phyloP scores from a whole-genome alignment of 2,113 vertebrate genomes.

The Egretta garzetta region DNA sequence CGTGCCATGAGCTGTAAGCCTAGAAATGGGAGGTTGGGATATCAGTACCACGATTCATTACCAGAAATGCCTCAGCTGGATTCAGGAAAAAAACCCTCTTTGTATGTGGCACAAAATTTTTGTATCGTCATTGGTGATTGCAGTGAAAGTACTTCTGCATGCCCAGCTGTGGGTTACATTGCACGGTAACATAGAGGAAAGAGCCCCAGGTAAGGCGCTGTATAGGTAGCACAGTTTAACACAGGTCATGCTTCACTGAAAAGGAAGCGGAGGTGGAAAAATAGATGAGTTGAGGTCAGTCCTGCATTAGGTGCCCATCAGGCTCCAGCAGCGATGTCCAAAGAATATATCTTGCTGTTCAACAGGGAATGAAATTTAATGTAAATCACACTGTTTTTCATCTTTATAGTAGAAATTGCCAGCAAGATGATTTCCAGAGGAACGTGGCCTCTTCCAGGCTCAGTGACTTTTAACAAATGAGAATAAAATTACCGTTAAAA shows the following conservation, averaged over 20 bases:
- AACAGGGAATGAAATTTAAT: neutral
- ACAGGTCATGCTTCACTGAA: neutral
- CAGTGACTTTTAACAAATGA: neutral
- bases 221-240: constrained; percentile 12
- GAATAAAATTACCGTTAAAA: neutral
- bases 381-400: neutral
- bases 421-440: neutral
- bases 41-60: constrained; percentile 1
- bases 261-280: constrained; percentile 18
- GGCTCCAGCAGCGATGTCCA: neutral
- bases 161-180: neutral
- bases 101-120: neutral
- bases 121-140: neutral
- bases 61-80: neutral
- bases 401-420: neutral
- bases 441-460: neutral
- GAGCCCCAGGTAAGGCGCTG: neutral
- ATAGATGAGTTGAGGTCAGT: neutral
- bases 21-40: neutral
- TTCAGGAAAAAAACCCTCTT: neutral
- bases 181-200: neutral
- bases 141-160: neutral
- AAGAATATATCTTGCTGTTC: neutral
- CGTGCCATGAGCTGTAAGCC: neutral
- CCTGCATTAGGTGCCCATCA: neutral